These are phyloP conservation scores for Scrobipalpa costella DNA, from an alignment of 2,888 invertebrate genomes.

Conservation along the genomic window DNA sequence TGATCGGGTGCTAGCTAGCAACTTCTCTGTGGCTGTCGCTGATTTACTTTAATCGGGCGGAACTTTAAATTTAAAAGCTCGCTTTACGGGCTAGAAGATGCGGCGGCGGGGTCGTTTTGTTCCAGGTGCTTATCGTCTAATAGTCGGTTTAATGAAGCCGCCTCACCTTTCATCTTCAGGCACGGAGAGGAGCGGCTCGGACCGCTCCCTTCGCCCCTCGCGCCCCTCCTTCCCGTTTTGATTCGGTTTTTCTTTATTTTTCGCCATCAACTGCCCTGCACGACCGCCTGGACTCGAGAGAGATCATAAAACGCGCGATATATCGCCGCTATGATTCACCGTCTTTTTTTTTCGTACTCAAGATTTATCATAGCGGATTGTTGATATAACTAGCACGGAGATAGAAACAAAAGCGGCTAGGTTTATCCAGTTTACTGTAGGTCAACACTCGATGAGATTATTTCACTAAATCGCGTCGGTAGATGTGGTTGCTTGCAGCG, in stretches of 20 bases:
- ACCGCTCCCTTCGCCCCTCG: slow-evolving; percentile 64
- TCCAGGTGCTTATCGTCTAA: slow-evolving; percentile 58
- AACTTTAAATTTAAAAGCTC: slow-evolving; percentile 19
- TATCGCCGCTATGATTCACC: no score
- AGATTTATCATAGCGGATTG: not conserved
- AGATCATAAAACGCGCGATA: not conserved
- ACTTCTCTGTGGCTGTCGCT: slow-evolving; percentile 5
- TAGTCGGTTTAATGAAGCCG: slow-evolving; percentile 71
- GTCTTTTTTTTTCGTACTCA: not conserved
- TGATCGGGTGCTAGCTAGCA: not conserved
- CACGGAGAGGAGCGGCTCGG: slow-evolving; percentile 68
- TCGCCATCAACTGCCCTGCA: slow-evolving; percentile 47
- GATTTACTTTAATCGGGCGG: slow-evolving; percentile 9
- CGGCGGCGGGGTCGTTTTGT: slow-evolving; percentile 54
- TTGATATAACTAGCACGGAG: not conserved
- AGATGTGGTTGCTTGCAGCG: slow-evolving; percentile 25
- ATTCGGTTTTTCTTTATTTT: slow-evolving; percentile 73
- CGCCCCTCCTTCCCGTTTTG: slow-evolving; percentile 60
- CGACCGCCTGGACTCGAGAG: slow-evolving; percentile 28
- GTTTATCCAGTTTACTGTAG: not conserved
- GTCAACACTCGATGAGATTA: slow-evolving; percentile 9
- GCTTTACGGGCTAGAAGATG: slow-evolving; percentile 33
- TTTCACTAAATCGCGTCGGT: not conserved
- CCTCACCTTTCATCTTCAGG: slow-evolving; percentile 80
- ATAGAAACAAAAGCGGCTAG: not conserved